These are phyloP conservation scores for Blastobasis lacticolella DNA, from an alignment of 2,888 invertebrate species.

Conservation along the genomic window DNA sequence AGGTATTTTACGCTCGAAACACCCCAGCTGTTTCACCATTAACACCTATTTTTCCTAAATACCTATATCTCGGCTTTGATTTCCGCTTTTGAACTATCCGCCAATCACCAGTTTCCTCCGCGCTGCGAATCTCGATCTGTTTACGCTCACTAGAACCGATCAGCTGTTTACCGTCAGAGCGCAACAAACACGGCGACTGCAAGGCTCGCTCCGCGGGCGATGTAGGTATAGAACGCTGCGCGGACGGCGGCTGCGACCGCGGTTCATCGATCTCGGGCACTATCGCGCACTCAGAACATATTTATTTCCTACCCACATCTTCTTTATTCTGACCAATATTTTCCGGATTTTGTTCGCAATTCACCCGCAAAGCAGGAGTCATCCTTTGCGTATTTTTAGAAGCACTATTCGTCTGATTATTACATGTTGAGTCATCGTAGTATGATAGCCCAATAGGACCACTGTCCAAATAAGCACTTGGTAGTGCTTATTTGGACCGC, in stretches of 20 bases:
- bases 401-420: background rate
- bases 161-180: too few species aligned
- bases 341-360: background rate
- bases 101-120: too few species aligned
- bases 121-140: too few species aligned
- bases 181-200: background rate
- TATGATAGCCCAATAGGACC: constrained; percentile 1
- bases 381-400: too few species aligned
- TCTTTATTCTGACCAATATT: background rate
- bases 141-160: too few species aligned
- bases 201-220: background rate
- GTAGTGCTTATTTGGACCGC: too few species aligned
- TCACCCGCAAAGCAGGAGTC: background rate
- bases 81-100: too few species aligned
- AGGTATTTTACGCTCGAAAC: too few species aligned
- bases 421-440: background rate
- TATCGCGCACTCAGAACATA: background rate
- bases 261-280: background rate
- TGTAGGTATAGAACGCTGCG: too few species aligned
- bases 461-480: constrained; percentile 1
- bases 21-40: too few species aligned
- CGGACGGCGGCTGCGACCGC: background rate
- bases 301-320: background rate
- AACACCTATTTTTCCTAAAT: too few species aligned
- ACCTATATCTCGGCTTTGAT: too few species aligned